Base-by-base conservation (phyloP, 2,113 vertebrate species). In the Dicrurus megarhynchus region DNA sequence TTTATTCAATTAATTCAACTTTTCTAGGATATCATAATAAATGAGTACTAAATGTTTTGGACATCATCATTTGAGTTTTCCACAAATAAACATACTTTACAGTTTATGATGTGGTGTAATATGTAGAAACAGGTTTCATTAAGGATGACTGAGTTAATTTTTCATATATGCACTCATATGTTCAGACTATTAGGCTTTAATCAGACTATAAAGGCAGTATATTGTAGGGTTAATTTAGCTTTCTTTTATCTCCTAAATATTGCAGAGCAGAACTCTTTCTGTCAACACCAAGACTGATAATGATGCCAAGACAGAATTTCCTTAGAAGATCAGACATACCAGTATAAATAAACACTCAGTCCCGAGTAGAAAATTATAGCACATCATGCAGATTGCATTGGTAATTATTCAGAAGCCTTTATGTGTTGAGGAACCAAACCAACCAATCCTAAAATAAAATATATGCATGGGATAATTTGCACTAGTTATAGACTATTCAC, bases 401-500 rank as follows among this genome's bases (percentile, higher is more conserved):
- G 46, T 63, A 94, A 93, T 97, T 97, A 97, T 91, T 79, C 75
- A 63, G 70, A 95, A 96, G 50, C 28, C 44, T 84, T 82, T 84
- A 87, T 78, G 8, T 91, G 82, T 60, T 84, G 32, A 95, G n/a
- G n/a, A 96, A 77, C 49, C 47, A 74, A 91, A 90, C 32, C 57
- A 92, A 79, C 46, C 35, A 87, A 88, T 70, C 89, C 50, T 90
- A 94, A 96, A 97, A 96, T 95, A 96, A 97, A 96, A 92, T 35
- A 78, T 7, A 60, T 73, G 78, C 69, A 84, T 6, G 28, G 79
- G 46, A 74, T 94, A 96, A 97, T 97, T 95, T 94, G 22, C 64
- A 67, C 30, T 90, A 94, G 55, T 94, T 96, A 86, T 32, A 84
- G 75, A 35, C 55, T 93, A 74, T 93, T 94, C 95, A 87, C 53